Evolutionary conservation across 2,888 invertebrate genomes (phyloP).

Genomic region (Ceraclea dissimilis): DNA sequence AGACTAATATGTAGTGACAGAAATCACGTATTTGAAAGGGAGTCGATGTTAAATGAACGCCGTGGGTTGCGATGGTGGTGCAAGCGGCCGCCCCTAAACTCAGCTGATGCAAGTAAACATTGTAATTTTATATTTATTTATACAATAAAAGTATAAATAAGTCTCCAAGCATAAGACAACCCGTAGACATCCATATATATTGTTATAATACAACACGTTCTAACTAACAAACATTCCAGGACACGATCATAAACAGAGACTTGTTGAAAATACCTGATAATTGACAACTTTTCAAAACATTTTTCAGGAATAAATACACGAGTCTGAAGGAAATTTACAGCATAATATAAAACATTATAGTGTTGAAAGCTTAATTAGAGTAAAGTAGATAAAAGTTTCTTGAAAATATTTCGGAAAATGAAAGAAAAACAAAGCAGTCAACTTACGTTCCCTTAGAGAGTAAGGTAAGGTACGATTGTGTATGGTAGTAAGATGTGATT

Average conservation of each 20-base stretch:
- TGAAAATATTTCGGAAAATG: constrained; percentile 37
- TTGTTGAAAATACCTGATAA: constrained; percentile 17
- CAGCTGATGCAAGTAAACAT: neutral
- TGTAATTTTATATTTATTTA: no score
- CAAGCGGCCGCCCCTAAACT: neutral
- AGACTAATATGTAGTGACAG: neutral
- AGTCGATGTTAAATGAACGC: neutral
- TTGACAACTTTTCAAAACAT: constrained; percentile 17
- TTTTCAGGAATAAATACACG: constrained; percentile 12
- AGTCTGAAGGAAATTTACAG: constrained; percentile 6
- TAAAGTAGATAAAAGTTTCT: constrained; percentile 3
- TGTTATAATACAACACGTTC: neutral
- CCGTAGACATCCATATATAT: neutral
- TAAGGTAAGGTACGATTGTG: neutral
- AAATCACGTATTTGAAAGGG: neutral
- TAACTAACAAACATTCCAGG: constrained; percentile 9
- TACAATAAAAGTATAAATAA: no score
- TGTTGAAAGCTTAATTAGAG: constrained; percentile 3
- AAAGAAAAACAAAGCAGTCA: constrained; percentile 36
- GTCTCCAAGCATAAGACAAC: neutral
- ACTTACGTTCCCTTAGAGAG: constrained; percentile 21
- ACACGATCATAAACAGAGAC: constrained; percentile 22
- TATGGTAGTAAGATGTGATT: constrained; percentile 14
- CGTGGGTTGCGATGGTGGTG: neutral
- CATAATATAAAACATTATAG: neutral